phyloP scores from a whole-genome alignment of 2,113 vertebrate genomes.

The Lagopus leucura region DNA sequence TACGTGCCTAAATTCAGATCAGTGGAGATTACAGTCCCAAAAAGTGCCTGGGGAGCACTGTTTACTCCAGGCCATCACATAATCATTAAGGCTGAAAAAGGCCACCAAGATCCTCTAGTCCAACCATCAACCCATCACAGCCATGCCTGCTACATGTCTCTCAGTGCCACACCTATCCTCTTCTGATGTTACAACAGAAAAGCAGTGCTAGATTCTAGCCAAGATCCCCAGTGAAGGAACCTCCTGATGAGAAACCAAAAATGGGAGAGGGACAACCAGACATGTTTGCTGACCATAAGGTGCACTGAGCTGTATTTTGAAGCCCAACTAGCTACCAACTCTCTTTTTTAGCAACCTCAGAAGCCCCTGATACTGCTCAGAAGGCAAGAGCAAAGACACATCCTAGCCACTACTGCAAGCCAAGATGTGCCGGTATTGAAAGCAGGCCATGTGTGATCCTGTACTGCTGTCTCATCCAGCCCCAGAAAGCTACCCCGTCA shows the following conservation, averaged over 20 bases:
- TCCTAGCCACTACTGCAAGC: not conserved
- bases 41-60: not conserved
- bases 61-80: not conserved
- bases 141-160: too few species aligned
- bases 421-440: rapidly evolving
- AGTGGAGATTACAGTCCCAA: not conserved
- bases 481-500: not conserved
- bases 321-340: not conserved
- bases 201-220: not conserved
- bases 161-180: too few species aligned
- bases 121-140: too few species aligned
- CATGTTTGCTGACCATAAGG: rapidly evolving
- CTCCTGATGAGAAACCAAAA: not conserved
- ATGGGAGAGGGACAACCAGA: not conserved
- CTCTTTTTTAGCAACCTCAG: not conserved
- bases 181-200: not conserved
- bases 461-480: not conserved
- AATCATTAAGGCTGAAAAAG: not conserved
- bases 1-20: not conserved
- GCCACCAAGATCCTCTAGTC: too few species aligned
- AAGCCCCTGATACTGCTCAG: not conserved
- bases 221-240: not conserved
- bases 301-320: not conserved
- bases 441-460: not conserved
- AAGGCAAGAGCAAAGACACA: not conserved